Base-by-base conservation (phyloP, 92 coral and sea anemone species). In the Parazoanthus darwini region DNA sequence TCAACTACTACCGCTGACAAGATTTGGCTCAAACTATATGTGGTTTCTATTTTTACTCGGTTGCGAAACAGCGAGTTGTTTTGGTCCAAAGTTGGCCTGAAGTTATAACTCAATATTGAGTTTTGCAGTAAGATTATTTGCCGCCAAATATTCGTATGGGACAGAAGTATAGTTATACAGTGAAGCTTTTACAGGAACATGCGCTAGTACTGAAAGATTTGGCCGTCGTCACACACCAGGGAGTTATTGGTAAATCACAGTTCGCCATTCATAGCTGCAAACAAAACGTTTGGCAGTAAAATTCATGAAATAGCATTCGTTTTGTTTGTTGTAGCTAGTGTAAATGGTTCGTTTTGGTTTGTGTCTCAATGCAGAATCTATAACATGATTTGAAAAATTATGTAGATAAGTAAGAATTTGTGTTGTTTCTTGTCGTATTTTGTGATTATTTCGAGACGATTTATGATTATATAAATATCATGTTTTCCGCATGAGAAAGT, bases 91-190 rank as follows among this genome's bases (percentile, higher is more conserved):
- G 25, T 77, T 39, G 16, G 5, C 11, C 8, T 8, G 14, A 3
- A 26, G 46, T 3, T 8, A 22, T 1, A 26, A 20, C 42, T 50
- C 39, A 13, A 63, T 48, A 58, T 22, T 51, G 83, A 74, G 70
- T 33, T 79, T 33, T 50, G 44, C 83, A 18, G 74, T n/a, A 59
- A 38, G 18, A 18, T 29, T 36, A 37, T 29, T 23, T 26, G 10
- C 18, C 71, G 54, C 25, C 54, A 42, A 1, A 0, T 39, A 73
- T 43, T 84, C 87, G 78, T 84, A 95, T 95, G 98, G 98, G 98
- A 75, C 98, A 95, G n/a, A 94, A 93, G 85, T 95, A 95, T 74
- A 95, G 98, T 68, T 93, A 89, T 71, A 93, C 92, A 23, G 79
- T 94, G 65, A 95, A 95, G 87, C 68, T 89, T 39, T 88, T 95